Evolutionary conservation across 2,113 vertebrate species (phyloP), one percentile per base, ranked within the genome.

Genomic region (Upupa epops): DNA sequence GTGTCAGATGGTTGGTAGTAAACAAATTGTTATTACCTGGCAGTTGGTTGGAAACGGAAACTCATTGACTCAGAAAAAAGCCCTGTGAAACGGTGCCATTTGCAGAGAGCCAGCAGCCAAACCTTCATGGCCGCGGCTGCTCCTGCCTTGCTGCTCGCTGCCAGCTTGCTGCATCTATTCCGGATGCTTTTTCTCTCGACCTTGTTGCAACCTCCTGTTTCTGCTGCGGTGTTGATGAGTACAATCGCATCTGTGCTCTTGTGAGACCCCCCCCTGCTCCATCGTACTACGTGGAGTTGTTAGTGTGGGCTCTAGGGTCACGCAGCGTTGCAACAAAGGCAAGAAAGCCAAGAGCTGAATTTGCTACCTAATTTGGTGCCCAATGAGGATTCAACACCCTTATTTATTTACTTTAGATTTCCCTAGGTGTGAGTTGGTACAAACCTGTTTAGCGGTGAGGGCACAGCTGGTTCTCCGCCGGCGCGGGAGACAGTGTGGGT

Each of bases 1-100:
- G 36, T 2, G 17, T 92, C 79, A 88, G 82, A 73, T 52, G 79
- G 82, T 55, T 91, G 78, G 63, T 83, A 32, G 85, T 51, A 91
- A 92, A 80, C 79, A 80, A 89, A 73, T 37, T 76, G 75, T 88
- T 89, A 89, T 86, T 86, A 91, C 79, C 68, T 89, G 85, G 79
- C 56, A 80, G 56, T 36, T 48, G 55, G 14, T 21, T 89, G 79
- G 78, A 77, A 70, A 46, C 63, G 58, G 51, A 83, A 86, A 46
- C 46, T 77, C 75, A 51, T 79, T 73, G 40, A 32, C 28, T 89
- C 8, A 26, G 12, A 8, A 51, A 68, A 73, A 24, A 17, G 17
- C 55, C 84, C 11, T 5, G 7, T 37, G 45, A 73, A 65, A 32
- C 2, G 2, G 5, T 55, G 60, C 46, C 36, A 19, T 46, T 26